Base-by-base conservation (phyloP, 1,140 invertebrate species). In the Glomeris maerens region DNA sequence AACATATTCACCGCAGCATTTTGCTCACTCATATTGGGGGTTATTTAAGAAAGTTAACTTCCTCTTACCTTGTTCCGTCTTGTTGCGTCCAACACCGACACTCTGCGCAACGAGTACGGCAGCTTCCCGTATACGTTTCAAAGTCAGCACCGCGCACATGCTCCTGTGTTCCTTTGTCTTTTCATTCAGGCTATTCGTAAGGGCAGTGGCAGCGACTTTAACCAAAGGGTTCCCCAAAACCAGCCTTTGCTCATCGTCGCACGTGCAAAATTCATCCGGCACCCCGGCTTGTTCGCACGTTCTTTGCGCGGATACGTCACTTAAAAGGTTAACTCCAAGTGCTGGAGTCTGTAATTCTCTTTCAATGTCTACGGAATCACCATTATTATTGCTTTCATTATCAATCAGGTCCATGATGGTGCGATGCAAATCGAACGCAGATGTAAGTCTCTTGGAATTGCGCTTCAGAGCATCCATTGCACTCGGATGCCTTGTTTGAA, bases 361-460 rank as follows among this genome's bases (percentile, higher is more conserved):
- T 36, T 36, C 31, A 36, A 10, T n/a, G n/a, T 36, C n/a, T 10
- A 36, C 10, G 10, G 31, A 36, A n/a, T 78, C 70, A 0, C 73
- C 77, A 4, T 63, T 56, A 25, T 63, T 66, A 21, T 64, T 61
- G 21, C 54, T 64, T 23, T 65, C 60, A 58, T 74, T 67, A 50
- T 78, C 65, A 22, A 84, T 61, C 4, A 81, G 69, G 55, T 74
- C 78, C 55, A 77, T 66, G 4, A 86, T 64, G 0, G 83, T 83
- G 44, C 75, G 71, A 67, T 86, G 72, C 50, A 88, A 69, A 62
- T 91, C 84, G 66, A 88, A 91, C 0, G 86, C 84, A 0, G 84
- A 83, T 0, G 77, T 77, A 13, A 93, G 67, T 2, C 75, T 74
- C 27, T 79, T 63, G 1, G 72, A 67, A 58, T 92, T 91, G 1